These are phyloP conservation scores for Diadumene lineata DNA, from an alignment of 92 coral and sea anemone genomes.

Conservation along the genomic window DNA sequence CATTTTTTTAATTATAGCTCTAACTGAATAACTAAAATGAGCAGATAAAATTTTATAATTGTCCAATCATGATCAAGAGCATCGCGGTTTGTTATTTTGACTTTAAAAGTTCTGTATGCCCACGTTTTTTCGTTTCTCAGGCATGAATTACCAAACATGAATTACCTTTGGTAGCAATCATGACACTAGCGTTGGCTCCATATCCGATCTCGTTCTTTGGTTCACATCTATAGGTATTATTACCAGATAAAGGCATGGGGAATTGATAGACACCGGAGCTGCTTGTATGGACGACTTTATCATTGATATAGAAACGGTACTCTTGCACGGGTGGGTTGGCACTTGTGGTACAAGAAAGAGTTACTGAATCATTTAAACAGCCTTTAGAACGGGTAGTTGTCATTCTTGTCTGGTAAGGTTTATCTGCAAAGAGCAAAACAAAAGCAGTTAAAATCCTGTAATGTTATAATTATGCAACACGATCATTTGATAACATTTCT, in stretches of 20 bases:
- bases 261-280: not conserved
- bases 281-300: slow-evolving; percentile 17
- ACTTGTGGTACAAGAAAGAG: slow-evolving; percentile 54
- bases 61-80: too few species aligned
- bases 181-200: slow-evolving; percentile 24
- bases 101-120: too few species aligned
- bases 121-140: too few species aligned
- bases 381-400: not conserved
- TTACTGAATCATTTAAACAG: slow-evolving; percentile 51
- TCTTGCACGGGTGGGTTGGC: slow-evolving; percentile 64
- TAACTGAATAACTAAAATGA: too few species aligned
- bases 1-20: too few species aligned
- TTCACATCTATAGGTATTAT: slow-evolving; percentile 23
- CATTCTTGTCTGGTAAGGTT: slow-evolving; percentile 15
- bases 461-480: too few species aligned
- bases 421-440: slow-evolving; percentile 2
- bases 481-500: too few species aligned
- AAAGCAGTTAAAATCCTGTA: not conserved
- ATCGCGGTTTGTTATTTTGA: too few species aligned
- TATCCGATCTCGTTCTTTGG: slow-evolving; percentile 21
- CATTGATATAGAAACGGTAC: slow-evolving; percentile 55
- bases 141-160: too few species aligned
- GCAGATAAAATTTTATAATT: too few species aligned
- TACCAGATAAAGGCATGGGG: slow-evolving; percentile 11
- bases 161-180: slow-evolving; percentile 26